Conservation (phyloP, 2,113 vertebrate species). For the Neodontobutis hainanensis region DNA sequence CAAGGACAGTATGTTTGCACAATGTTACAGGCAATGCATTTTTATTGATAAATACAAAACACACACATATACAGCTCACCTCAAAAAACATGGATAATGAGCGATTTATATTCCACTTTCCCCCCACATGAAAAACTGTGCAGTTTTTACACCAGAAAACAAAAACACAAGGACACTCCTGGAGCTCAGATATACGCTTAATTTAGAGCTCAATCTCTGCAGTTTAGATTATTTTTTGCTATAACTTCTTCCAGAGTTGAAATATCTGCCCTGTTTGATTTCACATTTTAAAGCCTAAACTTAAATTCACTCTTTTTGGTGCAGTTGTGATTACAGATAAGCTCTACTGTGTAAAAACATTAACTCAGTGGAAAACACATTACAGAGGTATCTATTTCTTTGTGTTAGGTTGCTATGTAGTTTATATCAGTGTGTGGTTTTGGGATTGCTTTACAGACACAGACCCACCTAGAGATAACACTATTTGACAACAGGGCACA, state of each 20-base stretch:
- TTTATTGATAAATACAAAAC: neutral
- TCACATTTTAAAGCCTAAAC: conserved; percentile 29
- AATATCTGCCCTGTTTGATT: conserved; percentile 25
- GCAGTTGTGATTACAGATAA: conserved; percentile 4
- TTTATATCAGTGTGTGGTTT: neutral
- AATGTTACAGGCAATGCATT: no score
- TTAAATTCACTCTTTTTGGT: conserved; percentile 18
- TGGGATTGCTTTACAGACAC: neutral
- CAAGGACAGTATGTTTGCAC: no score
- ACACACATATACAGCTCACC: conserved; percentile 23
- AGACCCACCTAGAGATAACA: neutral
- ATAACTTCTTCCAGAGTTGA: conserved; percentile 13
- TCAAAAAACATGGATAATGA: conserved; percentile 59
- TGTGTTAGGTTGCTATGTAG: neutral
- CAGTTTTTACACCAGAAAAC: conserved; percentile 29
- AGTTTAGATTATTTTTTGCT: neutral
- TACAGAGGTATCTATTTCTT: conserved; percentile 1
- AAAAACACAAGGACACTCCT: conserved; percentile 43
- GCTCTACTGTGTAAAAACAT: conserved; percentile 3
- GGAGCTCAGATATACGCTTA: conserved; percentile 18
- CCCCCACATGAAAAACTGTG: conserved; percentile 38
- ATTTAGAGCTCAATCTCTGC: conserved; percentile 33
- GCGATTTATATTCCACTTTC: conserved; percentile 65
- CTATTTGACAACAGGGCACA: neutral
- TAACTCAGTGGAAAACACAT: neutral